These are phyloP conservation scores for Charaxes varanes DNA, from an alignment of 1,140 invertebrate genomes.

Conservation along the genomic window DNA sequence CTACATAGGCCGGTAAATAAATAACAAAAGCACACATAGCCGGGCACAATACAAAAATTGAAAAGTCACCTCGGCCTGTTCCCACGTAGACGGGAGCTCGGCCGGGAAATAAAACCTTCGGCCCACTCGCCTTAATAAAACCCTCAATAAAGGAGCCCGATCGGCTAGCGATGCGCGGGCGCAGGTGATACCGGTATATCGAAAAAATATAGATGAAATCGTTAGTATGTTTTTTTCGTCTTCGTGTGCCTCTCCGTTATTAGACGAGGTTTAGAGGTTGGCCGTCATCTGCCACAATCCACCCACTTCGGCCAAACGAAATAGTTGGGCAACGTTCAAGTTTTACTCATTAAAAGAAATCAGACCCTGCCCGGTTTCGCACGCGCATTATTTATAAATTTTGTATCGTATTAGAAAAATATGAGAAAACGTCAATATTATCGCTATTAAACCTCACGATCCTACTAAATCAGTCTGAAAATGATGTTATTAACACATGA, in stretches of 20 bases:
- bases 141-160: slow-evolving; percentile 56
- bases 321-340: no score
- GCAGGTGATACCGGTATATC: slow-evolving; percentile 36
- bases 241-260: not conserved
- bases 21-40: not conserved
- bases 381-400: no score
- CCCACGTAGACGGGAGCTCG: slow-evolving; percentile 53
- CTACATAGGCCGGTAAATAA: not conserved
- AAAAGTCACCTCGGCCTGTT: slow-evolving; percentile 46
- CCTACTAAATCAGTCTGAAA: no score
- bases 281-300: no score
- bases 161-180: slow-evolving; percentile 46
- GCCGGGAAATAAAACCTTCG: slow-evolving; percentile 46
- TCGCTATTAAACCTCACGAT: no score
- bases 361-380: no score
- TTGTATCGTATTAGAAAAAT: no score
- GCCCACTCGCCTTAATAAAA: slow-evolving; percentile 57
- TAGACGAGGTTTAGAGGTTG: no score
- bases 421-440: no score
- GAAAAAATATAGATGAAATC: slow-evolving; percentile 21
- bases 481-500: no score
- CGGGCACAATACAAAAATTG: slow-evolving; percentile 27
- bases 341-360: no score
- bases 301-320: no score
- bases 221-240: not conserved